Base-by-base conservation (phyloP, 2,888 invertebrate genomes). In the Luffia ferchaultella region DNA sequence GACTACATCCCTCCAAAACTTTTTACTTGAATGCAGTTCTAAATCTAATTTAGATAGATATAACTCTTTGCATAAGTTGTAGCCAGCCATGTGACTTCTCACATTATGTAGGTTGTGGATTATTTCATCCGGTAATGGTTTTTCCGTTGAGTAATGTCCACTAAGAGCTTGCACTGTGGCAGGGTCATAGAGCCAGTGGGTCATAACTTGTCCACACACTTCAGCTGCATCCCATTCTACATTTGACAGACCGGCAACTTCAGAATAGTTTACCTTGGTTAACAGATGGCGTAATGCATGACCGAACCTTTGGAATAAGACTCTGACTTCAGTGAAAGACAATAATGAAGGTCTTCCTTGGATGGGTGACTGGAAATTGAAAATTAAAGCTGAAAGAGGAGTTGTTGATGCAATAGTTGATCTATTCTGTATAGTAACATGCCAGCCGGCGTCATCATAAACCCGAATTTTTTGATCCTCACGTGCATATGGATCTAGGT, bases 161-260 rank as follows among this genome's bases (percentile, higher is more conserved):
- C 93, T 92, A 48, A 97, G 86, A 0, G 85, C 75, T 60, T 85
- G 79, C 30, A 88, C 68, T 1, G 85, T 84, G 18, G 77, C 63
- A 0, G 89, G 85, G 59, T 93, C 90, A 56, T 89, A 89, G 5
- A 95, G 73, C 90, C 94, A 95, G 65, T 92, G 90, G 0, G 87
- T 85, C 88, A 98, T 87, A 50, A 98, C 93, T 60, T 93, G 87
- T 0, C 93, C 91, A 54, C 92, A 90, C 0, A 96, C 88, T 65
- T 93, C 91, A 0, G 93, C 90, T 1, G 95, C 93, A 73, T 98
- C 98, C 95, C 96, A 96, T 79, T 98, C 98, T 0, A 97, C 88
- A 68, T 93, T 94, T 0, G 91, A 90, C 18, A 93, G 76, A 0
- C 97, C 97, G 1, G 95, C 89, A 0, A 96, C 88, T 68, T 96